Base-by-base conservation (phyloP, 1,140 invertebrate species). In the Panulirus ornatus region DNA sequence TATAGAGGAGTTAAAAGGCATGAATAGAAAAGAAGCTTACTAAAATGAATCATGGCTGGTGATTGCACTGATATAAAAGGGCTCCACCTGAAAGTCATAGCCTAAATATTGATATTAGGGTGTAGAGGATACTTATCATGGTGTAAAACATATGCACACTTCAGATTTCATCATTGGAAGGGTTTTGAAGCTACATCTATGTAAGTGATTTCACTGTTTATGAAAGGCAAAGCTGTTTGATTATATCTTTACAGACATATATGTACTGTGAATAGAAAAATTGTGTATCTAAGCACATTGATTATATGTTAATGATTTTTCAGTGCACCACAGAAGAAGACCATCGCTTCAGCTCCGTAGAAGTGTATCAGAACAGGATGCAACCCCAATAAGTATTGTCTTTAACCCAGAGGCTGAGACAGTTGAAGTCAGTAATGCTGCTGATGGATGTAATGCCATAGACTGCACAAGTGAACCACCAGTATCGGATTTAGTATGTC, bases 291-390 rank as follows among this genome's bases (percentile, higher is more conserved):
- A 76, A 40, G 22, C 34, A 30, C 30, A 58, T 34, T 38, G 14
- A 36, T 3, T 30, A 63, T 38, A 38, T 34, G n/a, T 38, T n/a
- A 36, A 82, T 44, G 16, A 16, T 84, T 44, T 71, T 84, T 84
- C 70, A 84, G 83, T 73, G 30, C 44, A 73, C 34, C 83, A 84
- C 6, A 84, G 83, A 70, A 84, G 83, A 84, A 84, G 47, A 44
- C 73, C 83, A 2, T 84, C 83, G 9, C 70, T 84, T 2, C 38
- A 84, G 70, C 70, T 84, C 2, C 83, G 83, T 30, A 71, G n/a
- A 73, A 47, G 42, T n/a, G 34, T 40, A 6, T 14, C 44, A 22
- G 54, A 84, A 22, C 40, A 84, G 19, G 42, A 84, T 34, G 30
- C 63, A 0, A 34, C 30, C n/a, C 83, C 83, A 42, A 73, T 84